These are phyloP conservation scores for Protonibea diacanthus DNA, from an alignment of 2,797 vertebrate species.

Conservation along the genomic window DNA sequence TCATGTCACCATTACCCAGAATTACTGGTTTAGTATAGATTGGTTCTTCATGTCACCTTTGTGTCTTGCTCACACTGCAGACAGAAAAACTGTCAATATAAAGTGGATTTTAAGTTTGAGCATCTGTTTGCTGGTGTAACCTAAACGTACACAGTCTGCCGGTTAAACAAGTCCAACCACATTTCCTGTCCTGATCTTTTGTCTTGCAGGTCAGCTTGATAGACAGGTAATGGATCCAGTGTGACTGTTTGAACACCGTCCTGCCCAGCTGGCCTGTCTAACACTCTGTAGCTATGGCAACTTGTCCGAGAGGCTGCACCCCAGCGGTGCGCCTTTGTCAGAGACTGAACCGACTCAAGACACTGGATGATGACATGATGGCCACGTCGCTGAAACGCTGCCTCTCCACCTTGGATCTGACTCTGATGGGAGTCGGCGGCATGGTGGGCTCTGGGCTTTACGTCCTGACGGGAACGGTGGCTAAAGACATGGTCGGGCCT, in stretches of 20 bases:
- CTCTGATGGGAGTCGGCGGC: slow-evolving; percentile 92
- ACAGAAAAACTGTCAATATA: too few relatives aligned
- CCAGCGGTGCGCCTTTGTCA: slow-evolving; percentile 90
- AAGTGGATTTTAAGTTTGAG: too few relatives aligned
- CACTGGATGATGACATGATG: slow-evolving; percentile 93
- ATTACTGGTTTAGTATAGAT: too few relatives aligned
- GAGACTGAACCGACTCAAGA: slow-evolving; percentile 94
- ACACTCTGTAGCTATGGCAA: slow-evolving; percentile 86
- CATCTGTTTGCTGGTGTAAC: not conserved
- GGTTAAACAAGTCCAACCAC: not conserved
- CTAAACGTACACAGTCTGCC: not conserved
- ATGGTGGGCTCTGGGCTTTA: slow-evolving; percentile 98
- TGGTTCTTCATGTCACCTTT: not conserved
- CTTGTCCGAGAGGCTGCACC: slow-evolving; percentile 83
- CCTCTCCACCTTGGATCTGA: slow-evolving; percentile 93
- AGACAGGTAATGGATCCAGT: slow-evolving; percentile 70
- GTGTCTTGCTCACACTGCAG: not conserved
- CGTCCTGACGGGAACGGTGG: slow-evolving; percentile 95
- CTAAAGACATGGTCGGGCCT: slow-evolving; percentile 92
- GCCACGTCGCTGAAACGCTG: slow-evolving; percentile 93
- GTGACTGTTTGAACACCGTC: slow-evolving; percentile 53
- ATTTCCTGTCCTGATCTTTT: slow-evolving; percentile 3
- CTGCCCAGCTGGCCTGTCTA: slow-evolving; percentile 49
- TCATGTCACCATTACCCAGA: not conserved
- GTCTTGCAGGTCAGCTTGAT: slow-evolving; percentile 65